These are phyloP conservation scores for Balearica regulorum DNA, from an alignment of 2,797 vertebrate species.

Conservation along the genomic window DNA sequence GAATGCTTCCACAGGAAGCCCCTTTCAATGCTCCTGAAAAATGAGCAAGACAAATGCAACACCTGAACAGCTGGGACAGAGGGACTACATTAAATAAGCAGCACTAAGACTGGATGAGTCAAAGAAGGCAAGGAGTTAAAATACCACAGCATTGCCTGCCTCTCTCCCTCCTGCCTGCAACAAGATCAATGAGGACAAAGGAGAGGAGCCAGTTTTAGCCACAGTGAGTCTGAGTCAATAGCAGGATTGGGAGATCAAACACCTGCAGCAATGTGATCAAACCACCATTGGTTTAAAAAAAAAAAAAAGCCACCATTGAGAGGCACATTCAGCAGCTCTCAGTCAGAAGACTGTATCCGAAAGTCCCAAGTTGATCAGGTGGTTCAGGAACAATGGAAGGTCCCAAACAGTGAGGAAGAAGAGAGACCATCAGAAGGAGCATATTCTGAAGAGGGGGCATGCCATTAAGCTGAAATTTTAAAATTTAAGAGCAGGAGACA, in stretches of 20 bases:
- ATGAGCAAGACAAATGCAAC: neutral
- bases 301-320: neutral
- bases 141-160: neutral
- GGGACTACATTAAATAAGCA: neutral
- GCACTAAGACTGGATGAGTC: neutral
- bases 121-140: neutral
- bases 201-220: neutral
- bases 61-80: neutral
- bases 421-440: neutral
- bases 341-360: neutral
- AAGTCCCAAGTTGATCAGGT: neutral
- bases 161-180: neutral
- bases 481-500: too few relatives aligned
- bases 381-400: neutral
- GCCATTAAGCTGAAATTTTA: too few relatives aligned
- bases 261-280: neutral
- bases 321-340: neutral
- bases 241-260: neutral
- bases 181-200: neutral
- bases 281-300: neutral
- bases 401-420: rapidly evolving
- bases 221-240: neutral
- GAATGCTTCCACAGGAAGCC: neutral
- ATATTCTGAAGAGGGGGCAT: neutral
- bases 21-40: neutral